Conservation (phyloP, 2,888 invertebrate species). For the Osmoderma eremita region DNA sequence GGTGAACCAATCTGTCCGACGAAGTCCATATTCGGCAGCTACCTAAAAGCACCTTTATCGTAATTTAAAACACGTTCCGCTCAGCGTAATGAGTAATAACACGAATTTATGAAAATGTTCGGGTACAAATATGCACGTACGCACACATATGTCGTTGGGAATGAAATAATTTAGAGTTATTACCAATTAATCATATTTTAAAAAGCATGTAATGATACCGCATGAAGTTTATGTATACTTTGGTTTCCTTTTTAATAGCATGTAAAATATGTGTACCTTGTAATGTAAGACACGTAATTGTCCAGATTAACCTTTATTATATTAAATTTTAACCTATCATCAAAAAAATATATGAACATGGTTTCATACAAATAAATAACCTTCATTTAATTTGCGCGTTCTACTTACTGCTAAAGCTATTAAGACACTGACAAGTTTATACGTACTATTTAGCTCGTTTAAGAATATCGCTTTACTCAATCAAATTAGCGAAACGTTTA, state of each 20-base stretch:
- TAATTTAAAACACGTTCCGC: slow-evolving; percentile 19
- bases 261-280: no score
- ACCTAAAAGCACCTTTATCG: slow-evolving; percentile 14
- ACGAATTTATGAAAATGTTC: slow-evolving; percentile 19
- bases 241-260: not conserved
- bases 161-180: slow-evolving; percentile 14
- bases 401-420: not conserved
- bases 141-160: slow-evolving; percentile 1
- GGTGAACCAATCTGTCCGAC: not conserved
- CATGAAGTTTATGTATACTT: not conserved
- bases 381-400: no score
- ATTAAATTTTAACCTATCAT: no score
- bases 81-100: slow-evolving; percentile 22
- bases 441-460: slow-evolving; percentile 31
- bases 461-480: slow-evolving; percentile 48
- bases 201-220: not conserved
- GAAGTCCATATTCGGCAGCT: not conserved
- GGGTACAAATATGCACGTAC: no score
- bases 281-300: no score
- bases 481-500: slow-evolving; percentile 50
- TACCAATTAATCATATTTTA: slow-evolving; percentile 11
- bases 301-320: no score
- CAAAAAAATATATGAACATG: no score
- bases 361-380: no score
- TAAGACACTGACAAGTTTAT: slow-evolving; percentile 33